A percentile compares a stretch with the other conserved stretches of the same genome.
Evolutionary conservation across 2,888 invertebrate genomes (phyloP).

Genomic region (Limnephilus lunatus): DNA sequence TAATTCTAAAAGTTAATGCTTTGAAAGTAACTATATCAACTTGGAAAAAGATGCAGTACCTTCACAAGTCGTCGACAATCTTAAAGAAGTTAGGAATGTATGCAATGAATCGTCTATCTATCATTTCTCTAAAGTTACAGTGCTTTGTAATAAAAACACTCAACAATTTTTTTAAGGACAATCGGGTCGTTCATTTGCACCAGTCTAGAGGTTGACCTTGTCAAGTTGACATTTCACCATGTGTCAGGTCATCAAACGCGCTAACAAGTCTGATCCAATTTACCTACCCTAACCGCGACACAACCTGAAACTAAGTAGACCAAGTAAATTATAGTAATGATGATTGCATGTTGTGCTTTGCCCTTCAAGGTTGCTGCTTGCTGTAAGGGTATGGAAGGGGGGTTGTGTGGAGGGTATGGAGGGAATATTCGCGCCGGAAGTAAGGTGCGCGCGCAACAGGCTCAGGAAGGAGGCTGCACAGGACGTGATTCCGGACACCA

Average conservation of each 20-base stretch:
- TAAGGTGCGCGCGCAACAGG: conserved; percentile 64
- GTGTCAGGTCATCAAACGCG: background rate
- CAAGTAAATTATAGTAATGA: background rate
- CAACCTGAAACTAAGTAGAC: conserved; percentile 2
- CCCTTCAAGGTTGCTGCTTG: conserved; percentile 48
- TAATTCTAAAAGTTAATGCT: background rate
- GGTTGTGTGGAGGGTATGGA: background rate
- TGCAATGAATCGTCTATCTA: background rate
- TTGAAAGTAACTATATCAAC: background rate
- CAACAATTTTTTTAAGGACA: background rate
- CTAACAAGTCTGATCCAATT: background rate
- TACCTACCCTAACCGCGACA: background rate
- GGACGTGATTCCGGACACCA: conserved; percentile 61
- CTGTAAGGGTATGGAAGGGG: background rate
- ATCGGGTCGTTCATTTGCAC: background rate
- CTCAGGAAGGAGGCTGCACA: conserved; percentile 58
- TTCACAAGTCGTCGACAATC: too few relatives aligned
- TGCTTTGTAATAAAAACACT: background rate
- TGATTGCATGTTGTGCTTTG: background rate
- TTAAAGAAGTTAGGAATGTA: too few relatives aligned
- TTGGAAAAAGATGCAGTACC: background rate
- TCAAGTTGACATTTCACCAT: background rate
- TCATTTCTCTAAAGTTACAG: background rate
- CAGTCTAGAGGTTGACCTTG: background rate
- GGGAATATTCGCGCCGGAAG: conserved; percentile 59